Conservation (phyloP, 2,888 invertebrate species). For the Parnassius glacialis region DNA sequence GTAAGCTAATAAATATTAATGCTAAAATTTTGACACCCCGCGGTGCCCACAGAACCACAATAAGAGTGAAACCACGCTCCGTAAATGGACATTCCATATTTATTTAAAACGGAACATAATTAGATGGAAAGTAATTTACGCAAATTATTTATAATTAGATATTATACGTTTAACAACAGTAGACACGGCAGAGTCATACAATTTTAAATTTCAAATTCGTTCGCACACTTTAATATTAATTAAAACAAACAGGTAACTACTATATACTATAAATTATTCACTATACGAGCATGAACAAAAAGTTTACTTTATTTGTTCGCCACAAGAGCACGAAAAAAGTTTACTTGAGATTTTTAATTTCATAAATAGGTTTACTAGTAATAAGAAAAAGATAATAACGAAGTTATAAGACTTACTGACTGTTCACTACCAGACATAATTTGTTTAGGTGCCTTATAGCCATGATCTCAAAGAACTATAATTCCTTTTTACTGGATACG, state of each 20-base stretch:
- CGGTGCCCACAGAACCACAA: conserved; percentile 1
- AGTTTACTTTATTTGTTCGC: not conserved
- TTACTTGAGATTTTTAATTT: too few species aligned
- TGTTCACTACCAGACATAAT: too few species aligned
- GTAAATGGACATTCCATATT: conserved; percentile 14
- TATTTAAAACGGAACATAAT: conserved; percentile 12
- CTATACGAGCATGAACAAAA: too few species aligned
- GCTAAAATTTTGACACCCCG: not conserved
- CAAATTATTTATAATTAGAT: conserved; percentile 22
- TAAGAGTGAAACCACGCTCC: conserved; percentile 7
- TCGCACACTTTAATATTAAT: conserved; percentile 18
- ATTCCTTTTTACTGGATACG: too few species aligned
- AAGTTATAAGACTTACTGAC: too few species aligned
- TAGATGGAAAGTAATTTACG: conserved; percentile 14
- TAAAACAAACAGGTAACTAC: not conserved
- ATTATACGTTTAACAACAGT: conserved; percentile 17
- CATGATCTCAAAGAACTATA: too few species aligned
- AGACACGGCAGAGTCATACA: conserved; percentile 13
- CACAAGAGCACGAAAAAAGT: too few species aligned
- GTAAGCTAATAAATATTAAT: too few species aligned
- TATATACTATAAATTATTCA: too few species aligned
- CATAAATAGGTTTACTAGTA: too few species aligned
- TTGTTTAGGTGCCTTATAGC: too few species aligned
- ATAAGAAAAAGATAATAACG: too few species aligned
- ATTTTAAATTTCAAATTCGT: conserved; percentile 17